Percentiles rank a stretch among this genome's conserved stretches.
Evolutionary conservation across 2,113 vertebrate species (phyloP).

Genomic region (Chloebia gouldiae): DNA sequence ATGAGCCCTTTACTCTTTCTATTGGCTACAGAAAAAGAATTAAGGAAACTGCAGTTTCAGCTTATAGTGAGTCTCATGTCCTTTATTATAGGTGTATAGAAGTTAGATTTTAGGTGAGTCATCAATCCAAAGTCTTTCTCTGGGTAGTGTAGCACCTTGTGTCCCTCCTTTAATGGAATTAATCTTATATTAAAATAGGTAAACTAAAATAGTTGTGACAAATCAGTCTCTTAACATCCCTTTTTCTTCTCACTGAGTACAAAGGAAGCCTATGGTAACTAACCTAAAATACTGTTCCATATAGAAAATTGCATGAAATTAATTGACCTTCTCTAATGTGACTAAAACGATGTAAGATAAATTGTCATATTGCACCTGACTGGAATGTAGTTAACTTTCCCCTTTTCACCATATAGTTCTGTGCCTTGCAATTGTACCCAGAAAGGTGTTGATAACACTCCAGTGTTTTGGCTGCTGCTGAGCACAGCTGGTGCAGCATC

Average conservation of each 20-base stretch:
- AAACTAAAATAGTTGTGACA: background rate
- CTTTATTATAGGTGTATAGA: background rate
- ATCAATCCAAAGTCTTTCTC: background rate
- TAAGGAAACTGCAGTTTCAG: background rate
- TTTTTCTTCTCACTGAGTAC: background rate
- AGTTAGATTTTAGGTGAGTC: background rate
- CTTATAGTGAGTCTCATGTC: background rate
- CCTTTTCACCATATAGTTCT: too few relatives aligned
- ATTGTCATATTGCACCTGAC: background rate
- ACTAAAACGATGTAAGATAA: background rate
- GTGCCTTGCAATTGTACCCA: background rate
- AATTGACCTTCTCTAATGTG: background rate
- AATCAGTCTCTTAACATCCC: background rate
- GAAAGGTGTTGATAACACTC: background rate
- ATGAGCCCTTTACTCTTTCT: background rate
- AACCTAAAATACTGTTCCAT: background rate
- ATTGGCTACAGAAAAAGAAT: background rate
- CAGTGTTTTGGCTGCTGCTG: background rate
- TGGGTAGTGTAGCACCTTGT: accelerated
- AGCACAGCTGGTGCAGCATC: background rate
- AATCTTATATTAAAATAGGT: background rate
- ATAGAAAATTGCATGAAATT: background rate
- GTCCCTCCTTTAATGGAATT: background rate
- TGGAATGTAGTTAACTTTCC: background rate
- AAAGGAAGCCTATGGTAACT: background rate